These are phyloP conservation scores for Drosophila pectinifera DNA, from an alignment of 1,140 invertebrate species.

Conservation along the genomic window DNA sequence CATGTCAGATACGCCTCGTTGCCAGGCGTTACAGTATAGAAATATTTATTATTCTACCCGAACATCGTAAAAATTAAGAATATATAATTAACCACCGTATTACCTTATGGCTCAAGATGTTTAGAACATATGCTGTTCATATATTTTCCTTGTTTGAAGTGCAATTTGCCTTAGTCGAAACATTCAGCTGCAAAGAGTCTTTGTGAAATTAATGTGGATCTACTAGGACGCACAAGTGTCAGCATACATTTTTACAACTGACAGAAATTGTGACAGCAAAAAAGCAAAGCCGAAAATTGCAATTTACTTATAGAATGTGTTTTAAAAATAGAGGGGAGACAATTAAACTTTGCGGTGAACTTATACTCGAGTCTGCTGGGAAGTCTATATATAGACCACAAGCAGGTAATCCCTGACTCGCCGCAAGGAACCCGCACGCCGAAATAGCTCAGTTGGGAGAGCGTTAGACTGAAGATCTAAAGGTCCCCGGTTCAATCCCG, in stretches of 20 bases:
- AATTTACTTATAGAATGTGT: slow-evolving; percentile 3
- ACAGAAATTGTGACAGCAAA: slow-evolving; percentile 35
- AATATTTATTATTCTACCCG: slow-evolving; percentile 6
- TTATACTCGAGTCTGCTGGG: too few relatives aligned
- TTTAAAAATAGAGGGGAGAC: slow-evolving; percentile 18
- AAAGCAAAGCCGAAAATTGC: slow-evolving; percentile 1
- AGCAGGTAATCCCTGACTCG: not conserved
- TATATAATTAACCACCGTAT: slow-evolving; percentile 21
- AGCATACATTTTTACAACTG: slow-evolving; percentile 54
- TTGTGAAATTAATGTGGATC: slow-evolving; percentile 43
- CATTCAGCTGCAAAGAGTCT: slow-evolving; percentile 49
- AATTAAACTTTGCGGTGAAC: slow-evolving; percentile 15
- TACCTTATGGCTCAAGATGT: not conserved
- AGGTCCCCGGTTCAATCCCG: slow-evolving; percentile 91
- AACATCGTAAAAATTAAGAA: slow-evolving; percentile 9
- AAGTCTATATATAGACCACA: not conserved
- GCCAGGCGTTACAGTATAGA: slow-evolving; percentile 28
- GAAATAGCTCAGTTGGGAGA: slow-evolving; percentile 93
- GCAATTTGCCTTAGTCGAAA: too few relatives aligned
- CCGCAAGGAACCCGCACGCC: slow-evolving; percentile 70
- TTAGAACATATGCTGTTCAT: not conserved
- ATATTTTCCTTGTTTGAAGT: slow-evolving; percentile 10
- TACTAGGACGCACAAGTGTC: slow-evolving; percentile 64
- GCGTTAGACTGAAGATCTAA: slow-evolving; percentile 93
- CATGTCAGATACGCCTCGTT: slow-evolving; percentile 30